Evolutionary conservation across 2,888 invertebrate genomes (phyloP), one percentile per base, ranked within the genome.

Genomic region (Zonitis immaculata): DNA sequence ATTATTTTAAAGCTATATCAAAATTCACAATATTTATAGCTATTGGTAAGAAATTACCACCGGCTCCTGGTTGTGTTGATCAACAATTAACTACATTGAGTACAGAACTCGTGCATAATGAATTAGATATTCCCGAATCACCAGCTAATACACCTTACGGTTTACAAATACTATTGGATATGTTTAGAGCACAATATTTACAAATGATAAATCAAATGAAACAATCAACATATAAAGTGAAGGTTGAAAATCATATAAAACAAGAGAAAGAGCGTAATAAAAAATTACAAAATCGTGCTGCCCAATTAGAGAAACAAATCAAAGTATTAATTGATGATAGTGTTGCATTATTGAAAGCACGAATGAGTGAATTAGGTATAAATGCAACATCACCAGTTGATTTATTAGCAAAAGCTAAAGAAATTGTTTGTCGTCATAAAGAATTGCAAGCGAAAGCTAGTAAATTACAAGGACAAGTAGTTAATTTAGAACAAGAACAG

Each of bases 301-400:
- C 88, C n/a, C 92, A 94, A 74, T 78, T 96, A 64, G 94, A 95
- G 70, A 93, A 93, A 73, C 94, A 95, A 79, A 94, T 96, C 59
- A 89, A 88, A 73, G 89, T 91, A 55, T 78, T 97, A 58, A 93
- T 95, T 61, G 90, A 91, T 66, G 95, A 96, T 73, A 94, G 95
- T 69, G 92, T 95, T 12, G 88, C 88, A 25, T 78, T 95, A 62
- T 78, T 96, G 35, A 92, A 94, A 74, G 87, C 89, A 42, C 83
- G 95, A 58, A 91, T 96, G 87, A 88, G 87, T 65, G 95, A 96
- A 77, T 80, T 97, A 63, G 93, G 91, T 57, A 93, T 95, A 57
- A 89, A 89, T 75, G 91, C 91, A 14, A 87, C 84, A 50, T 90
- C 90, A 56, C 91, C 92, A 0, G 89, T 89, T 50, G 92, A 93